These are phyloP conservation scores for Ictalurus punctatus DNA, from an alignment of 2,113 vertebrate genomes.

Conservation along the genomic window DNA sequence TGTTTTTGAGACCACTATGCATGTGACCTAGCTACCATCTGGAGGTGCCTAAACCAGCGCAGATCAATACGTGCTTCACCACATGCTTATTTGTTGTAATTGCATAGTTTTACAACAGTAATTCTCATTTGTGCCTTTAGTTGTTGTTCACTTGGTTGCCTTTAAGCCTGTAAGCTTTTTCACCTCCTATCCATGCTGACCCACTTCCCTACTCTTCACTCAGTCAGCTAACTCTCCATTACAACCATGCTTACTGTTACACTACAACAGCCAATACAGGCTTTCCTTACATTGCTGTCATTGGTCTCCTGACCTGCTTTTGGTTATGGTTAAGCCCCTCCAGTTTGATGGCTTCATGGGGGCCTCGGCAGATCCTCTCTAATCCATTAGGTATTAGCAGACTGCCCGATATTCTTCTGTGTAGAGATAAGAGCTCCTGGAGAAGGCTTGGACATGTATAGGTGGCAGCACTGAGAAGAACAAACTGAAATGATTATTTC, in stretches of 20 bases:
- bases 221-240: slow-evolving; percentile 13
- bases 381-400: slow-evolving; percentile 46
- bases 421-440: slow-evolving; percentile 2
- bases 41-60: neutral
- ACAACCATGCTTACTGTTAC: neutral
- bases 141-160: neutral
- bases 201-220: slow-evolving; percentile 9
- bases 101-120: neutral
- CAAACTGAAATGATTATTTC: neutral
- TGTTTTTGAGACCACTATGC: neutral
- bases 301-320: slow-evolving; percentile 40
- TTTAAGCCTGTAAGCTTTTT: slow-evolving; percentile 11
- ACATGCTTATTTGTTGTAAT: neutral
- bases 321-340: slow-evolving; percentile 25
- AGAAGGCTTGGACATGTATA: neutral
- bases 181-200: neutral
- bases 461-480: neutral
- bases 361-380: slow-evolving; percentile 38
- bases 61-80: neutral
- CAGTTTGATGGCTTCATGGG: slow-evolving; percentile 20
- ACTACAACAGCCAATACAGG: neutral
- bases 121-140: neutral
- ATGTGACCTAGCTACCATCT: neutral
- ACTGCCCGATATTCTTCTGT: slow-evolving; percentile 38
- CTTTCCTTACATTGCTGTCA: slow-evolving; percentile 20